Evolutionary conservation across 2,113 vertebrate genomes (phyloP).

Genomic region (Arizona elegans): DNA sequence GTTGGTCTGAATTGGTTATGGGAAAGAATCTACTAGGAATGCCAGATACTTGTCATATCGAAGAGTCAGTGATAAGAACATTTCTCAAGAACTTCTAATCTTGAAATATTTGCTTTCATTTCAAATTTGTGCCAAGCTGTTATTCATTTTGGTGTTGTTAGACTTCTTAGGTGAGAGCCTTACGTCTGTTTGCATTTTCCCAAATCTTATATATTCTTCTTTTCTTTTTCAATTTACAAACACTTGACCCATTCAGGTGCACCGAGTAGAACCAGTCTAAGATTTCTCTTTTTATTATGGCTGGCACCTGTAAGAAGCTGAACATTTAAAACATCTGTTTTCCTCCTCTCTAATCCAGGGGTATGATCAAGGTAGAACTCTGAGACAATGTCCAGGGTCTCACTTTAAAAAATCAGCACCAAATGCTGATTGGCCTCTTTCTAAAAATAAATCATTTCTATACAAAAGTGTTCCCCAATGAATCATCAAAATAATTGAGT

Average conservation of each 20-base stretch:
- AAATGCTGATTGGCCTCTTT: not conserved
- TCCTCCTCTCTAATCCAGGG: not conserved
- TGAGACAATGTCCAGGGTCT: not conserved
- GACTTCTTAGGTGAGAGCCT: slow-evolving; percentile 12
- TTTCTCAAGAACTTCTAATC: slow-evolving; percentile 60
- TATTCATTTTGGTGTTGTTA: slow-evolving; percentile 29
- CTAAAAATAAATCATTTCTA: not conserved
- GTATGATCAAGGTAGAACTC: not conserved
- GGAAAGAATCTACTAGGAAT: slow-evolving; percentile 10
- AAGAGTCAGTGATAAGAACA: slow-evolving; percentile 48
- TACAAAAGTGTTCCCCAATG: not conserved
- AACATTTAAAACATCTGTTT: not conserved
- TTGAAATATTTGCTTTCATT: slow-evolving; percentile 45
- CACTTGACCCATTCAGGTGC: slow-evolving; percentile 10
- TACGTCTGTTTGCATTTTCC: slow-evolving; percentile 41
- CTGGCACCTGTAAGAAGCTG: not conserved
- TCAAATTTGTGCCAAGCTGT: slow-evolving; percentile 31
- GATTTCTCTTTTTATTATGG: not conserved
- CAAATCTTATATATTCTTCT: slow-evolving; percentile 25
- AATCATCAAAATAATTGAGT: not conserved
- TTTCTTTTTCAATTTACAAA: not conserved
- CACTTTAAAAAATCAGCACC: not conserved
- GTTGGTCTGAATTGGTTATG: not conserved
- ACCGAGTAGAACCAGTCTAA: not conserved
- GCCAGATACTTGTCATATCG: slow-evolving; percentile 42